A percentile compares a stretch with the other conserved stretches of the same genome.
Evolutionary conservation across 2,113 vertebrate genomes (phyloP).

Genomic region (Cercocebus atys): DNA sequence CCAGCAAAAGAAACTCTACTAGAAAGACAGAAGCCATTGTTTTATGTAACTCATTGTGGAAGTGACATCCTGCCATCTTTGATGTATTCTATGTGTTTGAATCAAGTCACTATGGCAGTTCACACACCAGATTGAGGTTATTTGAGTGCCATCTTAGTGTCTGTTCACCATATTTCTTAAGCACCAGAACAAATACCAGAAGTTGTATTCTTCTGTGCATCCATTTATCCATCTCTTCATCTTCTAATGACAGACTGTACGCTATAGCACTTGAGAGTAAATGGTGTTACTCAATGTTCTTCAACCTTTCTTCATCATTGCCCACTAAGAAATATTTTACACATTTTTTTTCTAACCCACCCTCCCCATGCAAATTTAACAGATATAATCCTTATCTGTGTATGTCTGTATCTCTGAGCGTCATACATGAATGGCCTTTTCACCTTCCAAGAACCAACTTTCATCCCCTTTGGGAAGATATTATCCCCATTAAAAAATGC

Average conservation of each 20-base stretch:
- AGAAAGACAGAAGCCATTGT: not conserved
- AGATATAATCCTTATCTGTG: fast-evolving
- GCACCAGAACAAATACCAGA: not conserved
- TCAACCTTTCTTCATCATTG: too few relatives aligned
- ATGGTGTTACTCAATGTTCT: not conserved
- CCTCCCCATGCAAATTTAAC: not conserved
- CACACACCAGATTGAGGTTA: fast-evolving
- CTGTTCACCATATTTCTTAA: not conserved
- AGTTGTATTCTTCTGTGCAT: too few relatives aligned
- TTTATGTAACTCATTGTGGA: fast-evolving
- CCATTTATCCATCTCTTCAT: not conserved
- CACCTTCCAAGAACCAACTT: too few relatives aligned
- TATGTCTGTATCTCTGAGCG: not conserved
- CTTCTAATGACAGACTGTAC: not conserved
- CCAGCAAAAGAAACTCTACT: not conserved
- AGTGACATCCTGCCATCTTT: not conserved
- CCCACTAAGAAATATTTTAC: not conserved
- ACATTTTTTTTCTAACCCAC: not conserved
- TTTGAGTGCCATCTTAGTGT: too few relatives aligned
- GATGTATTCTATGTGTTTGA: not conserved
- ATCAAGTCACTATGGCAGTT: not conserved
- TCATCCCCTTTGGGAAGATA: not conserved
- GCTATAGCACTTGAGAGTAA: too few relatives aligned
- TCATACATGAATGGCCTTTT: not conserved
- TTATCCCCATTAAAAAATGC: not conserved